Base-by-base conservation (phyloP, 2,113 vertebrate genomes). In the Epinephelus fuscoguttatus region DNA sequence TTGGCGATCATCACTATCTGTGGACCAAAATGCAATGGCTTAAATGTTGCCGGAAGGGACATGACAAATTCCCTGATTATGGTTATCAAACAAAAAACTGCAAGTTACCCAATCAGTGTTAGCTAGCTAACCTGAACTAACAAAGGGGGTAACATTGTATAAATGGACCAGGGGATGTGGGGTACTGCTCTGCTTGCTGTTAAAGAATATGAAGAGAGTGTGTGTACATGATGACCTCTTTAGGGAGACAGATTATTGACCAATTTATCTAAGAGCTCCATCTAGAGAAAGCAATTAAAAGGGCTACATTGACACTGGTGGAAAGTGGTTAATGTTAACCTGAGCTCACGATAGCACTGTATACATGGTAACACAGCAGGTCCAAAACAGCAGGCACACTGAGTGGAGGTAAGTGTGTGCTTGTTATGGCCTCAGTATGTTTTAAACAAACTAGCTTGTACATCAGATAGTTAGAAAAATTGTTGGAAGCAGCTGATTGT, bases 101-200 rank as follows among this genome's bases (percentile, higher is more conserved):
- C 17, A 68, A 79, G 61, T 73, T 75, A 37, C 80, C 61, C 57
- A 55, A 40, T 76, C 81, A 69, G 82, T 62, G 67, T 85, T 87
- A 76, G 85, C 62, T n/a, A 60, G 42, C 73, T 85, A 76, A 83
- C 75, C 59, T 70, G 84, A 67, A 79, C 76, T 79, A 88, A 87
- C 60, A 49, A 12, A 30, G 37, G 64, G 67, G 61, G 40, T 75
- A 27, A 68, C 56, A 18, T 60, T 82, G 68, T 60, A 62, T 50
- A 83, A 66, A 78, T 55, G 70, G 66, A 86, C 79, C 78, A 53
- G 76, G 45, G 33, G 70, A 81, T 60, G 80, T 57, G 73, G 62
- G 37, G 55, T 67, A 63, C 69, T 60, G 63, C 66, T 68, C 60
- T 76, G 74, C 21, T 62, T 18, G 68, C 53, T 73, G 70, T 63